These are phyloP conservation scores for Cassiopea xamachana DNA, from an alignment of 30 jellyfish, hydroid and myxozoan species.

Conservation along the genomic window DNA sequence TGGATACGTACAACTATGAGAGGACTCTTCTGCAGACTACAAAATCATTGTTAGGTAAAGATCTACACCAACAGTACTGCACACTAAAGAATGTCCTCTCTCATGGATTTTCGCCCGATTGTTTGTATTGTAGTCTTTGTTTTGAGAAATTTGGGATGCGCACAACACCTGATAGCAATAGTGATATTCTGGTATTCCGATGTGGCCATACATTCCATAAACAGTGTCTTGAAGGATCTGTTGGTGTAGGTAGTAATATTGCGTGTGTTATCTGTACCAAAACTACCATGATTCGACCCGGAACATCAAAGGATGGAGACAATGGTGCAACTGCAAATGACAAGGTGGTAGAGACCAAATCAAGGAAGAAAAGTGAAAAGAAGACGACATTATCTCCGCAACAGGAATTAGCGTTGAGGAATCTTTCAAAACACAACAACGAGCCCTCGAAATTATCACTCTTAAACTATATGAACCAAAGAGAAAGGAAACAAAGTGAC, in stretches of 20 bases:
- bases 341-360: constrained; percentile 11
- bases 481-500: constrained; percentile 29
- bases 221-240: constrained; percentile 91
- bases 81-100: constrained; percentile 78
- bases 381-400: constrained; percentile 41
- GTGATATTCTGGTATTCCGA: constrained; percentile 73
- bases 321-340: constrained; percentile 27
- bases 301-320: not conserved
- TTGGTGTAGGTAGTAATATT: constrained; percentile 89
- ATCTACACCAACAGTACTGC: constrained; percentile 85
- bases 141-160: constrained; percentile 65
- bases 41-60: constrained; percentile 82
- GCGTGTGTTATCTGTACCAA: constrained; percentile 87
- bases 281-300: constrained; percentile 40
- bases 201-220: constrained; percentile 91
- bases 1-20: constrained; percentile 96
- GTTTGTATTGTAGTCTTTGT: constrained; percentile 72
- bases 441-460: constrained; percentile 50
- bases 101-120: constrained; percentile 78
- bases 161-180: constrained; percentile 54
- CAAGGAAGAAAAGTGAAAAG: constrained; percentile 42
- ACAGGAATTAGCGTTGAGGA: constrained; percentile 67
- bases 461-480: constrained; percentile 30
- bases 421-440: constrained; percentile 53
- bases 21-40: constrained; percentile 94